phyloP scores from a whole-genome alignment of 2,797 vertebrate species.

The Meriones psammophilus region DNA sequence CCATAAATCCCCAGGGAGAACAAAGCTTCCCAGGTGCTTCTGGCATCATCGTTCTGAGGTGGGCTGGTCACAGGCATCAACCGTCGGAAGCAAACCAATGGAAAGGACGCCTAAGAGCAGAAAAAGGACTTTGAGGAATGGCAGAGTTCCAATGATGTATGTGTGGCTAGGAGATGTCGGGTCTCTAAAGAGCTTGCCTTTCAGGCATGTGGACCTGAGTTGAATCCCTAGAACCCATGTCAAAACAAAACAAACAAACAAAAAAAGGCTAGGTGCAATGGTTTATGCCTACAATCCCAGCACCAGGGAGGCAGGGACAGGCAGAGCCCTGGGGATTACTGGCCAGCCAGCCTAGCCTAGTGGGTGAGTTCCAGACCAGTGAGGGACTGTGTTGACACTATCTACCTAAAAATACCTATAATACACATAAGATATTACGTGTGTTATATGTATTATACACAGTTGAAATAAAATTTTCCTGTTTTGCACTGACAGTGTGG shows the following conservation, averaged over 20 bases:
- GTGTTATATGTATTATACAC: neutral
- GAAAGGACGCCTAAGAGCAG: neutral
- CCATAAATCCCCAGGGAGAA: too few relatives aligned
- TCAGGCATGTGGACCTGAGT: neutral
- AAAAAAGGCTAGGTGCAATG: neutral
- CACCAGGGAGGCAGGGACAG: neutral
- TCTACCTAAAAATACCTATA: neutral
- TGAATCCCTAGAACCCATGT: neutral
- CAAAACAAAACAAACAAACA: neutral
- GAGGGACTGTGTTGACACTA: neutral
- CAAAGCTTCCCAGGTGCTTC: neutral
- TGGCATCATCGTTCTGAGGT: neutral
- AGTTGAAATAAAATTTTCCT: neutral
- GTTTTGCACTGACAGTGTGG: neutral
- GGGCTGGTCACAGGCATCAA: neutral
- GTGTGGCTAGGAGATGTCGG: neutral
- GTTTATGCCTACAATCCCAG: neutral
- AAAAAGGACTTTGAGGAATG: neutral
- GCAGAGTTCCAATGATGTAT: too few relatives aligned
- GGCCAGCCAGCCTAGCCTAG: neutral
- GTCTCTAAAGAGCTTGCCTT: neutral
- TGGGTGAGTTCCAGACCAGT: neutral
- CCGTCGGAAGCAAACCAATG: neutral
- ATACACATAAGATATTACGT: neutral
- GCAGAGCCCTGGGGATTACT: neutral